Conservation (phyloP, 2,888 invertebrate species). For the Limnephilus marmoratus region DNA sequence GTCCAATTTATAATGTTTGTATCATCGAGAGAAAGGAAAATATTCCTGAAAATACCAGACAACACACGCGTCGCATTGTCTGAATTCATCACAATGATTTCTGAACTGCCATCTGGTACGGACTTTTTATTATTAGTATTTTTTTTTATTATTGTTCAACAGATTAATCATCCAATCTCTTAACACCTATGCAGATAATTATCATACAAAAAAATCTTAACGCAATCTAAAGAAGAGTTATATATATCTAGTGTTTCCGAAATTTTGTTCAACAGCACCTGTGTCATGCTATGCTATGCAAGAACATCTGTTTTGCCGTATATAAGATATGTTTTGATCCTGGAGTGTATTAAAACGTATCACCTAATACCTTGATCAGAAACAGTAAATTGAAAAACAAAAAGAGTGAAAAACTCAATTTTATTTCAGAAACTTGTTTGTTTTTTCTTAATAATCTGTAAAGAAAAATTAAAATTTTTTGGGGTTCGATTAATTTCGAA, state of each 20-base stretch:
- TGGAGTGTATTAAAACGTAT: background rate
- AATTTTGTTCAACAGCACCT: too few species aligned
- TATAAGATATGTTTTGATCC: background rate
- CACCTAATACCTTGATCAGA: background rate
- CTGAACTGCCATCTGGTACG: background rate
- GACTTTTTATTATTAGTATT: background rate
- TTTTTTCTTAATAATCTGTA: background rate
- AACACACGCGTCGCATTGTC: background rate
- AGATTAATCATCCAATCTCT: too few species aligned
- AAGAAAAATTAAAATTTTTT: background rate
- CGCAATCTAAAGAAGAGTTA: too few species aligned
- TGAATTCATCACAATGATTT: background rate
- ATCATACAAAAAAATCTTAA: too few species aligned
- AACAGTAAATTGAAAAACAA: background rate
- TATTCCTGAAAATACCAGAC: background rate
- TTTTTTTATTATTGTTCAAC: too few species aligned
- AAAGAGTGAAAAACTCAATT: background rate
- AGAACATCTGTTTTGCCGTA: too few species aligned
- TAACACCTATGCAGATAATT: too few species aligned
- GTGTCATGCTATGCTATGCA: too few species aligned
- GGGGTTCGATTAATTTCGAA: background rate
- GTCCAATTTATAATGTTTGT: background rate
- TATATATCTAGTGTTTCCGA: too few species aligned
- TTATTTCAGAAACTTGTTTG: background rate
- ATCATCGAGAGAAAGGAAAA: background rate